A percentile compares a stretch with the other conserved stretches of the same genome.
Conservation (phyloP, 2,888 invertebrate species). For the Erebia ligea region DNA sequence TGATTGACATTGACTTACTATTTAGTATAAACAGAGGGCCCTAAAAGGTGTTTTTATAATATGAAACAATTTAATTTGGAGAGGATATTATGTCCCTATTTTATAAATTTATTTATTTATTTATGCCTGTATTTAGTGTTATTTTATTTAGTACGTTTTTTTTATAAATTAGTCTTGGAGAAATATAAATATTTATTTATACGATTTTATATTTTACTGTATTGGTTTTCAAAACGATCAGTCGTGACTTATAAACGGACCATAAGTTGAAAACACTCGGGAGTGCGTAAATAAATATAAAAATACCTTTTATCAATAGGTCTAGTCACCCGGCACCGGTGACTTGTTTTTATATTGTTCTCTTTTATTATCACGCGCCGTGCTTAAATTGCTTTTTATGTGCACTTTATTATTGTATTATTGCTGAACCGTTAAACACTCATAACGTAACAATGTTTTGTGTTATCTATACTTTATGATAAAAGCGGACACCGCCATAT, state of each 20-base stretch:
- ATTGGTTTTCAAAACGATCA: background rate
- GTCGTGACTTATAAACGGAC: slow-evolving; percentile 1
- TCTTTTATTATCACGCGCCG: slow-evolving; percentile 16
- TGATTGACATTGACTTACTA: too few relatives aligned
- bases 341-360: slow-evolving; percentile 20
- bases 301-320: slow-evolving; percentile 22
- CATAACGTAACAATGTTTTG: slow-evolving; percentile 6
- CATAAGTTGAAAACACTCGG: slow-evolving; percentile 5
- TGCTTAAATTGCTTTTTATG: slow-evolving; percentile 13
- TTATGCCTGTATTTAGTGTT: too few relatives aligned
- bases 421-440: slow-evolving; percentile 8
- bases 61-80: too few relatives aligned
- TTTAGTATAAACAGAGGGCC: too few relatives aligned
- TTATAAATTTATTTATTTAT: background rate
- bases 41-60: too few relatives aligned
- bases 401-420: slow-evolving; percentile 13
- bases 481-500: too few relatives aligned
- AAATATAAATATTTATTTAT: background rate
- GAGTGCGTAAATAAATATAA: slow-evolving; percentile 19
- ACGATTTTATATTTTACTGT: background rate
- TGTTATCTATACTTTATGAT: background rate
- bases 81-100: too few relatives aligned
- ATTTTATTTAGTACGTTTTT: too few relatives aligned
- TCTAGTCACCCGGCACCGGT: slow-evolving; percentile 21
- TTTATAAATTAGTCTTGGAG: background rate